Base-by-base conservation (phyloP, 37 sponge, comb jelly and placozoan species). In the Cliona cf. orientalis region DNA sequence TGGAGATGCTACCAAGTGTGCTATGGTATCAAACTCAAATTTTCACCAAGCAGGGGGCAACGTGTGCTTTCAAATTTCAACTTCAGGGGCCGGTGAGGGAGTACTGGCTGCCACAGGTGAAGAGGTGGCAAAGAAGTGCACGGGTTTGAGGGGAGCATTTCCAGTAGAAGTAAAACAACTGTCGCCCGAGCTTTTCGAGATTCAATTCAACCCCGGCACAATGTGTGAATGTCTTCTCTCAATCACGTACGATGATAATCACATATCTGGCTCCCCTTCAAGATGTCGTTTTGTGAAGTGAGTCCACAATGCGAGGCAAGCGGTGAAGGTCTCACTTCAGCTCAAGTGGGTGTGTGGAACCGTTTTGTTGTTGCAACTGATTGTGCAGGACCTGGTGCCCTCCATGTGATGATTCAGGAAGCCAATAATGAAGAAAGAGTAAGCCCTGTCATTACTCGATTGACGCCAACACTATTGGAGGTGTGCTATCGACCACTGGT, bases 211-310 rank as follows among this genome's bases (percentile, higher is more conserved):
- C 40, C 78, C 82, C 36, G 78, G 83, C 0, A 45, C 40, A 7
- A 65, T 35, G 17, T 38, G 43, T 39, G 78, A 72, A 45, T 89
- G 83, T 53, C 55, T 71, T 46, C 66, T 84, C 23, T 66, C 41
- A 29, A 60, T 89, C 4, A 89, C 78, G 80, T 89, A 84, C 28
- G 90, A 84, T 12, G 67, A 58, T 37, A 58, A 69, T 22, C 93
- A 92, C 73, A 83, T 92, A 34, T 46, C 64, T 17, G 93, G 93
- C 0, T 83, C 84, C n/a, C 93, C 31, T 92, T 92, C 75, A 84
- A 89, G 42, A 46, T 92, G 39, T 42, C 46, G 7, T 88, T 82
- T 76, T 64, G n/a, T n/a, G 55, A 25, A 29, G 33, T 29, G 11
- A 34, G 34, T 11, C 45, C 46, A 34, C 71, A 80, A 33, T 81